Conservation (phyloP, 2,797 vertebrate species). For the Taenioides sp. region DNA sequence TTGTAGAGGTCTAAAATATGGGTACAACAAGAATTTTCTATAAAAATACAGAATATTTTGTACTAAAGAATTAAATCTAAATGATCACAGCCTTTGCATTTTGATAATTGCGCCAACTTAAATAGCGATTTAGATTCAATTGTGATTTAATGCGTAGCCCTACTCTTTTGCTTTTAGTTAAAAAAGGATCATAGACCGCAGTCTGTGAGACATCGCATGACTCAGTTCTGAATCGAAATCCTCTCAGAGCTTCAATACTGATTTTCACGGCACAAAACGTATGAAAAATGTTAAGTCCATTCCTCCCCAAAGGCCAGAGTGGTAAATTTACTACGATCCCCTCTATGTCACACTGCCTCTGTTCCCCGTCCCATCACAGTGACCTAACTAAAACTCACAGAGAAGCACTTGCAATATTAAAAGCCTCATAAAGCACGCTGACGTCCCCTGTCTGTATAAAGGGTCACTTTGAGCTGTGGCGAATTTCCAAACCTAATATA, state of each 20-base stretch:
- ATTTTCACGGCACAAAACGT: constrained; percentile 15
- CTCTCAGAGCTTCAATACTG: constrained; percentile 28
- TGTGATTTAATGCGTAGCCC: too few species aligned
- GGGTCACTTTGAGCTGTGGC: constrained; percentile 66
- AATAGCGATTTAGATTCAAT: too few species aligned
- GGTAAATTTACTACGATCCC: constrained; percentile 24
- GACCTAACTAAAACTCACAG: constrained; percentile 19
- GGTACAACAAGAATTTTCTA: too few species aligned
- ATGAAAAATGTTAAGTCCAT: constrained; percentile 14
- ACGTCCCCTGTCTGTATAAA: constrained; percentile 36
- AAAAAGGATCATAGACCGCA: constrained; percentile 45
- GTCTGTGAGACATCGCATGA: constrained; percentile 53
- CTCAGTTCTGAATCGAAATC: constrained; percentile 43
- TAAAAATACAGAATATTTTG: too few species aligned
- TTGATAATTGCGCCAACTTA: too few species aligned
- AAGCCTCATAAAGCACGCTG: constrained; percentile 47
- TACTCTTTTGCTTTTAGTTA: constrained; percentile 22
- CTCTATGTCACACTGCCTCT: constrained; percentile 26
- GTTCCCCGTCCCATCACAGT: constrained; percentile 11
- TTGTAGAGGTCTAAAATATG: too few species aligned
- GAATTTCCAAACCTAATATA: constrained; percentile 39
- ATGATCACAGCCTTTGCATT: too few species aligned
- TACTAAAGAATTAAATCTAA: too few species aligned
- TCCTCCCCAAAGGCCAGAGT: constrained; percentile 16
- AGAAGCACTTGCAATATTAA: constrained; percentile 54